A percentile compares a stretch with the other conserved stretches of the same genome.
phyloP scores from a whole-genome alignment of 2,113 vertebrate species.

The Erinaceus europaeus region DNA sequence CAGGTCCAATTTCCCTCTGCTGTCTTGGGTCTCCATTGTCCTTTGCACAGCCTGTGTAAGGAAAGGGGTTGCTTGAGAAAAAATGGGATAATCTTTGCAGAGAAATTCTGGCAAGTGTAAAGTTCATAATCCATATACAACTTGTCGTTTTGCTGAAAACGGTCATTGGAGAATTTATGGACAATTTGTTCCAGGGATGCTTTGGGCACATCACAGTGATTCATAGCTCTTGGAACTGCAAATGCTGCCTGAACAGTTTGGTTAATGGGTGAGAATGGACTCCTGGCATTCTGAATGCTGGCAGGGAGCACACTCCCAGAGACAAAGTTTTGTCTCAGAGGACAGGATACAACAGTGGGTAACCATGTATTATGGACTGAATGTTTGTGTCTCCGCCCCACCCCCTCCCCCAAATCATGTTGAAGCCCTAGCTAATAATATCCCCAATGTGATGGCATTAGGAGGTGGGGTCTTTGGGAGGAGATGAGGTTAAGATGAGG shows the following conservation, averaged over 20 bases:
- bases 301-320: not conserved
- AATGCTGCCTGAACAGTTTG: constrained; percentile 40
- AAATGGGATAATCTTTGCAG: constrained; percentile 33
- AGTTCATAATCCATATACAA: constrained; percentile 54
- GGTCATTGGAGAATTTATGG: constrained; percentile 62
- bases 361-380: not conserved
- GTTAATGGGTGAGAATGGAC: constrained; percentile 53
- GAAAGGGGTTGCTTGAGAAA: not conserved
- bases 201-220: constrained; percentile 60
- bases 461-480: not conserved
- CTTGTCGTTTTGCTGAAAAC: constrained; percentile 58
- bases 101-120: constrained; percentile 52
- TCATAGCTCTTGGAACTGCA: constrained; percentile 58
- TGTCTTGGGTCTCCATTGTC: not conserved
- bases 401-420: fast-evolving
- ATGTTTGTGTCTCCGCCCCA: not conserved
- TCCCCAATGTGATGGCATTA: not conserved
- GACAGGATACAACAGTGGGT: not conserved
- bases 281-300: not conserved
- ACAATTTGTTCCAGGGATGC: constrained; percentile 63
- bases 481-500: not conserved
- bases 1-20: not conserved
- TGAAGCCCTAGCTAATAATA: not conserved
- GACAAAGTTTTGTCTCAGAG: not conserved
- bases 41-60: not conserved